A percentile compares a stretch with the other conserved stretches of the same genome.
Evolutionary conservation across 1,140 invertebrate species (phyloP).

Genomic region (Lepidurus arcticus): DNA sequence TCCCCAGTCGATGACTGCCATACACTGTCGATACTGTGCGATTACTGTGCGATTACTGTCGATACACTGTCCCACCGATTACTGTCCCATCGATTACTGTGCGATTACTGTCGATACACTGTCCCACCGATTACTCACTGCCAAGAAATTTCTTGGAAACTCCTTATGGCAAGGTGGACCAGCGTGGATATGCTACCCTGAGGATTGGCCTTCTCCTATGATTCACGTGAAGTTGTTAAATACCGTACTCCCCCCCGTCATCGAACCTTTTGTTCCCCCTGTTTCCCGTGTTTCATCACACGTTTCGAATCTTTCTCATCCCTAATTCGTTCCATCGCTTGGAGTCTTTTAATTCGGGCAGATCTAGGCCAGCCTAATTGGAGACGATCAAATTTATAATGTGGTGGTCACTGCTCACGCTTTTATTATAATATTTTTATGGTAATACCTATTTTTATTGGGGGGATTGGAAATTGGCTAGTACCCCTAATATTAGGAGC

Average conservation of each 20-base stretch:
- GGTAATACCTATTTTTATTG: too few species aligned
- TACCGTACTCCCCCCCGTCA: not conserved
- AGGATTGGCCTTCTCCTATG: conserved; percentile 3
- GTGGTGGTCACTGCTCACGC: conserved; percentile 25
- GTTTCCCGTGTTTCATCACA: not conserved
- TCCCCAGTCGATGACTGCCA: not conserved
- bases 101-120: not conserved
- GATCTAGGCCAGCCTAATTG: conserved; percentile 58
- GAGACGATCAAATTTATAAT: conserved; percentile 65
- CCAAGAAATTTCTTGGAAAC: not conserved
- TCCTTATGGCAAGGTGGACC: conserved; percentile 1
- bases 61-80: too few species aligned
- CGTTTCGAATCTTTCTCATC: not conserved
- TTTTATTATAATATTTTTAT: too few species aligned
- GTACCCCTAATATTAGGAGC: too few species aligned
- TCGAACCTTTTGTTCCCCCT: not conserved
- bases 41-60: too few species aligned
- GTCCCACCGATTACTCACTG: not conserved
- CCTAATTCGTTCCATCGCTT: not conserved
- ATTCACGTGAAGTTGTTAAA: not conserved
- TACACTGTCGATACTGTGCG: too few species aligned
- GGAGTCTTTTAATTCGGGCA: not conserved
- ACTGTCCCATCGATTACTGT: too few species aligned
- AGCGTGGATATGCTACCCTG: not conserved
- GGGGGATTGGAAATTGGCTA: too few species aligned